Base-by-base conservation (phyloP, 1,140 invertebrate genomes). In the Drosophila subobscura region DNA sequence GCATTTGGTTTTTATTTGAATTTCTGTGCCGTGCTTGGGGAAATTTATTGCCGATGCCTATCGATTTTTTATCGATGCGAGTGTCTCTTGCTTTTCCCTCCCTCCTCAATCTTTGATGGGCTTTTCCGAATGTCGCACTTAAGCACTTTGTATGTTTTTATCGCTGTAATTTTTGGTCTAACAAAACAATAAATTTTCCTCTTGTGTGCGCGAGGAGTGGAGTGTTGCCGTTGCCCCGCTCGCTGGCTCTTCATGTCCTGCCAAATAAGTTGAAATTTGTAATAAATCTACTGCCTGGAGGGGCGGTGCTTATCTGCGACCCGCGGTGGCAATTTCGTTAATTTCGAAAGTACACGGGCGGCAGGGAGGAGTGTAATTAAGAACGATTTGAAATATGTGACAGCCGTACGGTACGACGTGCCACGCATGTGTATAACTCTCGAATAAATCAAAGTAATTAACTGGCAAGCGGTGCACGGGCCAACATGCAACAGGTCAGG, bases 381-480 rank as follows among this genome's bases (percentile, higher is more conserved):
- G 72, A 76, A 73, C 68, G 83, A 79, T 84, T 84, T 85, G 76
- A 79, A 84, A 79, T 84, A 79, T 72, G 80, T 85, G 72, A 85
- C 79, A 85, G 65, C 33, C 49, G 60, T 14, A 33, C n/a, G n/a
- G n/a, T n/a, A n/a, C n/a, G n/a, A n/a, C n/a, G n/a, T n/a, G n/a
- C 55, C 67, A 70, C 65, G 66, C 80, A 55, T 47, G 47, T 78
- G 61, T 67, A 63, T 86, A 68, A 73, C 67, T 80, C 63, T 77
- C 60, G 64, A 86, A 85, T 86, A 86, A 86, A 86, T 86, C 81
- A 86, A 86, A 78, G 77, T 81, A 88, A 86, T 88, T 88, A 88
- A 88, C 83, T 85, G 49, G 1, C 42, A 8, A 12, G 10, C 23
- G 56, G 29, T 33, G 53, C 61, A 52, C 8, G 51, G 45, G 47